Conservation (phyloP, 2,888 invertebrate species). For the Anorthoa munda region DNA sequence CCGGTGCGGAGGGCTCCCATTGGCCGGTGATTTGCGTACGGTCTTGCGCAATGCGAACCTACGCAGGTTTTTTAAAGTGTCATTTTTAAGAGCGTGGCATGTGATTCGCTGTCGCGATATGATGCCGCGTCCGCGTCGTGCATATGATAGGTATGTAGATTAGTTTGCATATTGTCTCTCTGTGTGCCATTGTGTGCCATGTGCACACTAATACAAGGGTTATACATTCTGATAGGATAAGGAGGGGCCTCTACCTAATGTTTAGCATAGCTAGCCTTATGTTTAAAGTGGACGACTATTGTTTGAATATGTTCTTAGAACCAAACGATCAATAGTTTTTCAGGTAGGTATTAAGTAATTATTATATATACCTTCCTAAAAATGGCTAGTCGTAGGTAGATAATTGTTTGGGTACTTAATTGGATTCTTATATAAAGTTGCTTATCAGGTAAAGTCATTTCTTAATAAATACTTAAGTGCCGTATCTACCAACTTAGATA, state of each 20-base stretch:
- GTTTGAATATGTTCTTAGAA: background rate
- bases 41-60: constrained; percentile 81
- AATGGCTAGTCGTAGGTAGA: background rate
- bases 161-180: constrained; percentile 61
- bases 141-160: constrained; percentile 58
- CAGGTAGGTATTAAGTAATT: background rate
- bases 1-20: constrained; percentile 74
- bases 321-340: background rate
- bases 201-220: constrained; percentile 21
- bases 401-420: background rate
- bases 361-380: no score
- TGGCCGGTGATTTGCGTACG: constrained; percentile 83
- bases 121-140: constrained; percentile 29
- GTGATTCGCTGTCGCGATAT: constrained; percentile 81
- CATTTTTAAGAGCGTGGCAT: constrained; percentile 74
- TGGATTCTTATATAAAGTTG: background rate
- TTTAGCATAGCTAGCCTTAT: background rate
- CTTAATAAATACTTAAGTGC: background rate
- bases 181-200: constrained; percentile 40
- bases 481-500: background rate
- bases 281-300: background rate
- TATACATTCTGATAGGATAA: constrained; percentile 16
- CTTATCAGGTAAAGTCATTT: no score
- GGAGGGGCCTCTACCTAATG: constrained; percentile 28
- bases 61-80: constrained; percentile 80